A percentile compares a stretch with the other conserved stretches of the same genome.
Evolutionary conservation across 2,888 invertebrate species (phyloP).

Genomic region (Drosophila hamatofila): DNA sequence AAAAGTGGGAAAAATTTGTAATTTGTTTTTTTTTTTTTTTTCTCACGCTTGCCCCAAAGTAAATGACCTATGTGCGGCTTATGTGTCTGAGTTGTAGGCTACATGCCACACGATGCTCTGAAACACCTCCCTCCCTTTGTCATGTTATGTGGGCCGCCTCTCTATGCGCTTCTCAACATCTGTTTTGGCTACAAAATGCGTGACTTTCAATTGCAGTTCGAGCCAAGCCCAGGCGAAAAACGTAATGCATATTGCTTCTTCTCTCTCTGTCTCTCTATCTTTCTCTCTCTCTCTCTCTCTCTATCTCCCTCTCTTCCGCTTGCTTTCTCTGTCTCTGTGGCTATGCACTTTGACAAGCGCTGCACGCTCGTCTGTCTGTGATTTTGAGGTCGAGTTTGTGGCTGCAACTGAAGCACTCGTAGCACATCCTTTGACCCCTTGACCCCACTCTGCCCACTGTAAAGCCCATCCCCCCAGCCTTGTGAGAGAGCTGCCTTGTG

Average conservation of each 20-base stretch:
- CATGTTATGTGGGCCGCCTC: not conserved
- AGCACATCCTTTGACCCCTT: conserved; percentile 7
- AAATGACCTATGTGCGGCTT: conserved; percentile 43
- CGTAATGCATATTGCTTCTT: not conserved
- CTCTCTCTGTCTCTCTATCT: not conserved
- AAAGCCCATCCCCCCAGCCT: not conserved
- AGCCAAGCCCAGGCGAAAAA: not conserved
- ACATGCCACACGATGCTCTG: not conserved
- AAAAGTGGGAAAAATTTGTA: conserved; percentile 6
- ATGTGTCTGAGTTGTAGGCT: conserved; percentile 6
- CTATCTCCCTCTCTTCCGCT: conserved; percentile 1
- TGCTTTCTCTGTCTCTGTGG: too few species aligned
- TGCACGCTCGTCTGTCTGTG: conserved; percentile 55
- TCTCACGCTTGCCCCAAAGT: conserved; percentile 28
- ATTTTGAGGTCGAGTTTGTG: conserved; percentile 59
- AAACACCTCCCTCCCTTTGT: not conserved
- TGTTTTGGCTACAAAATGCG: conserved; percentile 37
- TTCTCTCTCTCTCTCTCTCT: not conserved
- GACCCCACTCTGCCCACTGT: not conserved
- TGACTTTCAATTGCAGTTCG: conserved; percentile 44
- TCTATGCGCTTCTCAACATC: conserved; percentile 19
- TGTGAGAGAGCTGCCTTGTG: conserved; percentile 34
- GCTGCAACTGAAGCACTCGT: conserved; percentile 36
- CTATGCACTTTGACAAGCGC: conserved; percentile 32
- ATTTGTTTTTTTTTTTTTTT: conserved; percentile 1